phyloP scores from a whole-genome alignment of 2,888 invertebrate species.

The Drosophila merina region DNA sequence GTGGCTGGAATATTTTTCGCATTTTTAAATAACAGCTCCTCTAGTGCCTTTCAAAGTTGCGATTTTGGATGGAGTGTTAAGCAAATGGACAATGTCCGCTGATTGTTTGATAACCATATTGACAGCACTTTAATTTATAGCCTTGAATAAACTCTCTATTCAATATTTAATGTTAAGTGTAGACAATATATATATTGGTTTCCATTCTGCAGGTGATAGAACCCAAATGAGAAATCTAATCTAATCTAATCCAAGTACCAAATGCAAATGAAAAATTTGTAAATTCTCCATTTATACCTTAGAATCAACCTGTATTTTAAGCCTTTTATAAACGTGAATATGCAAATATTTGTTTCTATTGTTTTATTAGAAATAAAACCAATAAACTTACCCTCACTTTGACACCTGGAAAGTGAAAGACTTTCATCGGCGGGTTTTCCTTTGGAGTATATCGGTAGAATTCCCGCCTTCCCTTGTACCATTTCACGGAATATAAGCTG shows the following conservation, averaged over 20 bases:
- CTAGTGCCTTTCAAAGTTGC: background rate
- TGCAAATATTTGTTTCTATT: background rate
- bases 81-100: background rate
- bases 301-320: background rate
- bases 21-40: conserved; percentile 1
- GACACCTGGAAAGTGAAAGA: conserved; percentile 89
- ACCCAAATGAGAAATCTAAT: no score
- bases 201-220: no score
- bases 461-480: conserved; percentile 92
- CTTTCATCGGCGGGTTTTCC: conserved; percentile 89
- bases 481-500: conserved; percentile 92
- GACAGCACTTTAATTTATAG: background rate
- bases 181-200: no score
- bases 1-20: conserved; percentile 3
- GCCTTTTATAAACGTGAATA: background rate
- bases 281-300: background rate
- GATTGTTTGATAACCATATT: background rate
- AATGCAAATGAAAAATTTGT: background rate
- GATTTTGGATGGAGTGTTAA: background rate
- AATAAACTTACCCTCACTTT: conserved; percentile 90
- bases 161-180: no score
- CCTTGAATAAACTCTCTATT: background rate
- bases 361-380: background rate
- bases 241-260: background rate
- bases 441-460: conserved; percentile 92